These are phyloP conservation scores for Drosophila flavopinicola DNA, from an alignment of 2,888 invertebrate species.

Conservation along the genomic window DNA sequence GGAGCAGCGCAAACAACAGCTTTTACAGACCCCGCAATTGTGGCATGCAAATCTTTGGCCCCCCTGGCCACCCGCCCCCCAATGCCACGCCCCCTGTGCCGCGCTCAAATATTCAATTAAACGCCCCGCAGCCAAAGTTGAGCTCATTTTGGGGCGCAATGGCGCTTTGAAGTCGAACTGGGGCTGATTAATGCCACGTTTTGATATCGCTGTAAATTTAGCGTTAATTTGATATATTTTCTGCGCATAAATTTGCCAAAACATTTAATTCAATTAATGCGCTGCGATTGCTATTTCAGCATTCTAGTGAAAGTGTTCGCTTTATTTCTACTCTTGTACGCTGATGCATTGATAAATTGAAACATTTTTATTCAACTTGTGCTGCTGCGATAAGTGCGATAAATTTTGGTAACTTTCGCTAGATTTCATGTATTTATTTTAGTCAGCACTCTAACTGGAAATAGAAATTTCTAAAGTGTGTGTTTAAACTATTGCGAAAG, in stretches of 20 bases:
- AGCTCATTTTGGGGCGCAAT: conserved; percentile 52
- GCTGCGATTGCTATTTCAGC: conserved; percentile 26
- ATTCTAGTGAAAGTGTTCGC: conserved; percentile 28
- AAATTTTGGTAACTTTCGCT: conserved; percentile 26
- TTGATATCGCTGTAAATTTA: conserved; percentile 49
- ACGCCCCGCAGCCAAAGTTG: conserved; percentile 75
- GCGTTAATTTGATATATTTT: conserved; percentile 77
- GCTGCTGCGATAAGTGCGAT: background rate
- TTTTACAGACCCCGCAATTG: conserved; percentile 35
- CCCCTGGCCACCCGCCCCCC: conserved; percentile 16
- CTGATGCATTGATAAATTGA: background rate
- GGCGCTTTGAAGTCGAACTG: conserved; percentile 58
- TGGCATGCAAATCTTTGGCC: conserved; percentile 58
- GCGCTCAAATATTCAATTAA: conserved; percentile 76
- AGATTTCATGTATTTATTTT: background rate
- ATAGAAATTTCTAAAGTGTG: conserved; percentile 5
- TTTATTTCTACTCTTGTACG: background rate
- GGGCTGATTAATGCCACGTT: conserved; percentile 43
- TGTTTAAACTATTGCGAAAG: conserved; percentile 1
- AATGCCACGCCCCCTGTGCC: conserved; percentile 12
- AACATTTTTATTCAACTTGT: background rate
- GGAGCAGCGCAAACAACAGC: background rate
- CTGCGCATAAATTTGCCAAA: conserved; percentile 62
- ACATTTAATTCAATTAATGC: conserved; percentile 70
- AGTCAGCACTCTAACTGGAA: background rate